These are phyloP conservation scores for Pseudopleuronectes americanus DNA, from an alignment of 2,797 vertebrate species.

Conservation along the genomic window DNA sequence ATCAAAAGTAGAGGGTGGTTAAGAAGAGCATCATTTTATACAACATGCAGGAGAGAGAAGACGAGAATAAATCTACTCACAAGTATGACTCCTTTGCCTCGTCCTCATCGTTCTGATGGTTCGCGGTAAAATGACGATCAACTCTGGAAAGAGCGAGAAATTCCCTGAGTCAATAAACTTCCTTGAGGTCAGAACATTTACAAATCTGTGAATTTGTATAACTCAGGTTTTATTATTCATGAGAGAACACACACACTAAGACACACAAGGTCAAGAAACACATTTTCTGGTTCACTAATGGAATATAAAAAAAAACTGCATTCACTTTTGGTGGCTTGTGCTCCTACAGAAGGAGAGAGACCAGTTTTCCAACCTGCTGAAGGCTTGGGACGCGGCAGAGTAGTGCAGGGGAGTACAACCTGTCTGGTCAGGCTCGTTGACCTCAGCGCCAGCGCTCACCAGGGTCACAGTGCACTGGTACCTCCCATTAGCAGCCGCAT, in stretches of 20 bases:
- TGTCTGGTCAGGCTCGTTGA: conserved; percentile 92
- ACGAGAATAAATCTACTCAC: conserved; percentile 79
- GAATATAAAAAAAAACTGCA: neutral
- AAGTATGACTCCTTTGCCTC: conserved; percentile 94
- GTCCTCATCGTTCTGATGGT: conserved; percentile 88
- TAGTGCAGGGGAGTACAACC: conserved; percentile 97
- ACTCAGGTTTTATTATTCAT: no score
- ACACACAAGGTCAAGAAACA: no score
- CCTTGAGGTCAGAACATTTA: no score
- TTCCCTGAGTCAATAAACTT: neutral
- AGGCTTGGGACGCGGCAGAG: conserved; percentile 94
- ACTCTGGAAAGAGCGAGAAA: conserved; percentile 76
- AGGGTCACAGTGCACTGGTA: conserved; percentile 96
- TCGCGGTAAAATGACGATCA: conserved; percentile 89
- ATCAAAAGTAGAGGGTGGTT: neutral
- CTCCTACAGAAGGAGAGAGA: conserved; percentile 5
- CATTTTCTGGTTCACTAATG: no score
- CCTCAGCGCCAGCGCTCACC: conserved; percentile 92
- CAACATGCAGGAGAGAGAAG: no score
- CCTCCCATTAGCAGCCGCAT: conserved; percentile 94
- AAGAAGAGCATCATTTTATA: neutral
- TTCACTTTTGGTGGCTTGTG: neutral
- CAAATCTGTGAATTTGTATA: no score
- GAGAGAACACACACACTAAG: neutral
- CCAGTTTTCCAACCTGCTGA: conserved; percentile 86